Base-by-base conservation (phyloP, 2,888 invertebrate species). In the Cylindroiulus punctatus region DNA sequence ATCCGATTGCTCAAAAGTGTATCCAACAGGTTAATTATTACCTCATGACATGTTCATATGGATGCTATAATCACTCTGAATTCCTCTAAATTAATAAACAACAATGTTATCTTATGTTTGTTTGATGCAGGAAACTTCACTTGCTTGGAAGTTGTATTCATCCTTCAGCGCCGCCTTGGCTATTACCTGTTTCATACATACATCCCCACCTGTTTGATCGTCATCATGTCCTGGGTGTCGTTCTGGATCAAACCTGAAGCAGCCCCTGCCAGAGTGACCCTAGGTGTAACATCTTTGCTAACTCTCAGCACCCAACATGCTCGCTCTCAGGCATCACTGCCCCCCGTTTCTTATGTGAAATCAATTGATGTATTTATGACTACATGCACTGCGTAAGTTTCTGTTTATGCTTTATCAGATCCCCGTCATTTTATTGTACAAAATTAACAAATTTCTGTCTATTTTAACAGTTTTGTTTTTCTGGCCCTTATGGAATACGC, bases 101-200 rank as follows among this genome's bases (percentile, higher is more conserved):
- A 8, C 40, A 40, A 40, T n/a, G n/a, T n/a, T n/a, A n/a, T n/a
- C n/a, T n/a, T n/a, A n/a, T n/a, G n/a, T n/a, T n/a, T n/a, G n/a
- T n/a, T n/a, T n/a, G n/a, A n/a, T 90, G 52, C 92, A 95, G 96
- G 97, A 84, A 97, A 97, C 91, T 97, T 97, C 91, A 97, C 97
- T 0, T 97, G 97, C 89, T 92, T 97, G 89, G 96, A 97, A 90
- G 97, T 97, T 83, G 94, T 97, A 88, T 97, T 97, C 91, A 96
- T 96, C 86, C 91, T 97, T 89, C 96, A 97, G 90, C 93, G 97
- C 42, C 94, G 97, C 4, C 93, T 97, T 86, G 97, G 97, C 0
- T 97, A 97, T 91, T 97, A 97, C 90, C 92, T 97, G 85, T 97
- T 97, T 92, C 97, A 97, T 91, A 97, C 97, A 0, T 97, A 97